Conservation (phyloP, 2,888 invertebrate species). For the Blastobasis adustella region DNA sequence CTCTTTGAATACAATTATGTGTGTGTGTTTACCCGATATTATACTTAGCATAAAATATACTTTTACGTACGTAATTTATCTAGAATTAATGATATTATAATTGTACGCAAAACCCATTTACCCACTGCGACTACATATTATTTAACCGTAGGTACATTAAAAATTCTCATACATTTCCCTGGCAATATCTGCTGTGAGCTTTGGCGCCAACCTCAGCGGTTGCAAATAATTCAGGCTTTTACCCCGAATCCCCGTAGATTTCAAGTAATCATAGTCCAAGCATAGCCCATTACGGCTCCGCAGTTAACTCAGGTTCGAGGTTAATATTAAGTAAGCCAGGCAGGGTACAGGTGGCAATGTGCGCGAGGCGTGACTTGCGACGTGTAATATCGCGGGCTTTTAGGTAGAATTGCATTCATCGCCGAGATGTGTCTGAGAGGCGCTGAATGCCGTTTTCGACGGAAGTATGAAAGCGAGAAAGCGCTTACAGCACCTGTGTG, state of each 20-base stretch:
- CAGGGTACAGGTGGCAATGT: not conserved
- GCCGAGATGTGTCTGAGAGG: constrained; percentile 35
- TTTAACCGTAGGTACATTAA: too few relatives aligned
- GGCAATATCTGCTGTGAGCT: too few relatives aligned
- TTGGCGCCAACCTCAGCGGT: too few relatives aligned
- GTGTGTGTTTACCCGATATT: too few relatives aligned
- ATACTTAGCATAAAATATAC: too few relatives aligned
- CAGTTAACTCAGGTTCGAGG: not conserved
- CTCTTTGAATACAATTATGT: too few relatives aligned
- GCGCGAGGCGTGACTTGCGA: constrained; percentile 1
- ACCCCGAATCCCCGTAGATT: not conserved
- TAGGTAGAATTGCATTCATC: constrained; percentile 38
- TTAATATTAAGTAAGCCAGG: not conserved
- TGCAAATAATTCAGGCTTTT: not conserved
- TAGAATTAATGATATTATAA: too few relatives aligned
- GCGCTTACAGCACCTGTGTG: constrained; percentile 40
- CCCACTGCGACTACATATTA: too few relatives aligned
- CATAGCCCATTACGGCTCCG: not conserved
- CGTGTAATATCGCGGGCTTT: constrained; percentile 21
- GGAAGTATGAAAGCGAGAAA: constrained; percentile 41
- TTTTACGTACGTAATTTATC: too few relatives aligned
- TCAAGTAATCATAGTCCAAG: not conserved
- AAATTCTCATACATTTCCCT: too few relatives aligned
- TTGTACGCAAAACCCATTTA: too few relatives aligned
- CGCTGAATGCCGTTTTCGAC: constrained; percentile 46